Conservation (phyloP, 92 coral and sea anemone species). For the Phenganax subtilis region DNA sequence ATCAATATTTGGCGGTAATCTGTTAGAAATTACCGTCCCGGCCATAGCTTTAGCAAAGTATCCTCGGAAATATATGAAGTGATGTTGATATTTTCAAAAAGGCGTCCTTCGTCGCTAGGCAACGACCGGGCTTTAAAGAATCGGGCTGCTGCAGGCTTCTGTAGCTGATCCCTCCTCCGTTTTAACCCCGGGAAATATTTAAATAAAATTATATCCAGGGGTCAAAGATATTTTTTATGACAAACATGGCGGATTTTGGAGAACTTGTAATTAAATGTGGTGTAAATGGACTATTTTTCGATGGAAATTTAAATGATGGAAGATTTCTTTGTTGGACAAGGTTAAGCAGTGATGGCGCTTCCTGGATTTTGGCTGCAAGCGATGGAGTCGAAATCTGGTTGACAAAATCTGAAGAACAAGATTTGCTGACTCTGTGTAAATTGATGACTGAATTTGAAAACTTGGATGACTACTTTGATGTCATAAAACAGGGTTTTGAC, state of each 20-base stretch:
- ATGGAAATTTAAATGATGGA: slow-evolving; percentile 20
- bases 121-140: neutral
- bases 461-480: neutral
- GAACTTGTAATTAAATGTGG: slow-evolving; percentile 7
- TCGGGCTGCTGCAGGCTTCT: slow-evolving; percentile 14
- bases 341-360: neutral
- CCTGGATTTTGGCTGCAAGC: slow-evolving; percentile 12
- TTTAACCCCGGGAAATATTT: neutral
- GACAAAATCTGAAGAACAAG: neutral
- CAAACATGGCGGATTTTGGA: slow-evolving; percentile 16
- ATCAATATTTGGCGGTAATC: slow-evolving; percentile 91
- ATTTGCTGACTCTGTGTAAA: slow-evolving; percentile 3
- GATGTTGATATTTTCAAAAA: neutral
- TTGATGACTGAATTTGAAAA: neutral
- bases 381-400: slow-evolving; percentile 32
- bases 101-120: slow-evolving; percentile 32
- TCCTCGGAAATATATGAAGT: neutral
- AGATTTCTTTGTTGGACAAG: slow-evolving; percentile 35
- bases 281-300: slow-evolving; percentile 29
- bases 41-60: slow-evolving; percentile 55
- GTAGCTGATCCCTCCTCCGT: too few species aligned
- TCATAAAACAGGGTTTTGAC: slow-evolving; percentile 18
- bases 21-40: slow-evolving; percentile 65
- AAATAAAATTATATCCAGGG: neutral
- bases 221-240: neutral